Conservation (phyloP, 2,113 vertebrate species). For the Meriones unguiculatus region DNA sequence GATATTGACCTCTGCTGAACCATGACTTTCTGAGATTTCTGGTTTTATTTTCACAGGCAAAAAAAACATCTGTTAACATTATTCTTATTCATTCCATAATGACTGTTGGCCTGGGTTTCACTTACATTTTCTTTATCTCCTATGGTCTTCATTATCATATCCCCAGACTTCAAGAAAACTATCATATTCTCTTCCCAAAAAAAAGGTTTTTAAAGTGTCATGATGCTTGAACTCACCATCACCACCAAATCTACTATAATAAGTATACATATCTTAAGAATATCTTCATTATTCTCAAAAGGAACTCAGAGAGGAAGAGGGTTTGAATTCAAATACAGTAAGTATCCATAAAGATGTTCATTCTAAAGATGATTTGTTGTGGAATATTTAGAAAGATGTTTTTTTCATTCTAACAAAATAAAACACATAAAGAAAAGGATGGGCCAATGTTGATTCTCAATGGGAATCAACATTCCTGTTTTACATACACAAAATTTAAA, state of each 20-base stretch:
- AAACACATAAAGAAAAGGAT: not conserved
- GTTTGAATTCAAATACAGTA: not conserved
- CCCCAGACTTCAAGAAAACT: not conserved
- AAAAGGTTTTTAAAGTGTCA: not conserved
- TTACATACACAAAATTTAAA: not conserved
- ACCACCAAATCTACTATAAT: not conserved
- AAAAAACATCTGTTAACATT: not conserved
- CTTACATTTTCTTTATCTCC: not conserved
- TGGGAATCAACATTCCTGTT: not conserved
- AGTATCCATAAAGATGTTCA: not conserved
- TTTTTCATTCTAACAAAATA: not conserved
- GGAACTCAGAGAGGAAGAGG: not conserved
- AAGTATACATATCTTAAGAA: not conserved
- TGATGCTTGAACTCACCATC: not conserved
- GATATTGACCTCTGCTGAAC: not conserved
- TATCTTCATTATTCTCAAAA: not conserved
- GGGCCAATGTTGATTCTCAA: not conserved
- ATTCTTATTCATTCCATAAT: not conserved
- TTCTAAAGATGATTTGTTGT: not conserved
- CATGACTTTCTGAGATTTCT: not conserved
- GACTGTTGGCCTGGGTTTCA: not conserved
- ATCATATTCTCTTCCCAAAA: not conserved
- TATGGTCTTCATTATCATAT: not conserved
- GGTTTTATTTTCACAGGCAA: fast-evolving
- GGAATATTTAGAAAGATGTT: not conserved